A percentile compares a stretch with the other conserved stretches of the same genome.
Evolutionary conservation across 2,888 invertebrate species (phyloP).

Genomic region (Zaprionus lineosus): DNA sequence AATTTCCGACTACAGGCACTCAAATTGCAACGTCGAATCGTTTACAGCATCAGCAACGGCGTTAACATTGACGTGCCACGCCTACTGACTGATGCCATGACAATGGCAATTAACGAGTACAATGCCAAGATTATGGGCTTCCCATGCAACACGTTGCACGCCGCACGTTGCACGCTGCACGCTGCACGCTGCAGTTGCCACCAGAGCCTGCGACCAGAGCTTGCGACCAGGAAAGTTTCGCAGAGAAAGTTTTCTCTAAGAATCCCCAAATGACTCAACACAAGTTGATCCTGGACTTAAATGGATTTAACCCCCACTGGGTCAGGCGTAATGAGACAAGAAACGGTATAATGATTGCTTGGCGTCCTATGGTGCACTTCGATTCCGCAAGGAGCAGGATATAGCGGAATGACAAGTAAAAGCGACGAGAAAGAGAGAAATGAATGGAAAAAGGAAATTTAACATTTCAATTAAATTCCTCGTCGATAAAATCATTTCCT

Average conservation of each 20-base stretch:
- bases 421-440: background rate
- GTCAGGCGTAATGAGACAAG: constrained; percentile 27
- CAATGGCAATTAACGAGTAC: constrained; percentile 43
- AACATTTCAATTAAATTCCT: constrained; percentile 11
- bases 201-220: too few relatives aligned
- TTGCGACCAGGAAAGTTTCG: too few relatives aligned
- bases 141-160: constrained; percentile 9
- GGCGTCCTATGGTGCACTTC: constrained; percentile 12
- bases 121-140: background rate
- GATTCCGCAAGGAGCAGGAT: constrained; percentile 6
- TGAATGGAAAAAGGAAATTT: constrained; percentile 8
- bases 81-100: constrained; percentile 7
- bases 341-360: constrained; percentile 38
- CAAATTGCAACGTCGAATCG: constrained; percentile 1
- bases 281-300: constrained; percentile 28
- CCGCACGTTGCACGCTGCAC: constrained; percentile 12
- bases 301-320: constrained; percentile 34
- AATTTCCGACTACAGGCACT: constrained; percentile 40
- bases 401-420: too few relatives aligned
- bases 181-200: too few relatives aligned
- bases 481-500: constrained; percentile 20
- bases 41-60: constrained; percentile 1
- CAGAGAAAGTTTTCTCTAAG: constrained; percentile 19
- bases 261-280: background rate
- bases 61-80: too few relatives aligned